Base-by-base conservation (phyloP, 2,113 vertebrate genomes). In the Crocuta crocuta region DNA sequence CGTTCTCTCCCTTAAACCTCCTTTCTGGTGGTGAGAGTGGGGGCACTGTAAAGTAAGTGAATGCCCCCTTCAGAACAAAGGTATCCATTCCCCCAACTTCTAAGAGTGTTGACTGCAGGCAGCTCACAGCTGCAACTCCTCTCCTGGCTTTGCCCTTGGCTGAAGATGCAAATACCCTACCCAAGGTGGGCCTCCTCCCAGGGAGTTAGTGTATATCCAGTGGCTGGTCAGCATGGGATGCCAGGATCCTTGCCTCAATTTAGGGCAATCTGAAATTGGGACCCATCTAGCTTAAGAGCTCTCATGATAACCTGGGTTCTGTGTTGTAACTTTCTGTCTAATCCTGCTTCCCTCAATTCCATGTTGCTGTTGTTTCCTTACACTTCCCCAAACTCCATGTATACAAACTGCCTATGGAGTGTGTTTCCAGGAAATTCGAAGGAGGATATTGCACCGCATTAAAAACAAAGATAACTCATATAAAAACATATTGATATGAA, bases 401-500 rank as follows among this genome's bases (percentile, higher is more conserved):
- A 81, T 19, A 61, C 23, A 76, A 12, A 23, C 66, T 48, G 55
- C 31, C 45, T 9, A 4, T 9, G 35, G 4, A n/a, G 1, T 68
- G 5, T 71, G 9, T 81, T 81, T 96, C 55, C 21, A 86, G n/a
- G 33, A 24, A 89, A 91, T 31, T 61, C 31, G 4, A 89, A 92
- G 48, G 31, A 89, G 10, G 21, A 71, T 39, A 48, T 2, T 95
- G 88, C 68, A 89, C 48, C 87, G 92, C 97, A 94, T 97, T 83
- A 96, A 98, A 94, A 96, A 86, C 93, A 98, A 98, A 98, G 94
- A 96, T 98, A 98, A 98, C 95, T 98, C 98, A 98, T 97, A 87
- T 89, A 98, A 97, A 98, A 98, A 96, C 94, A 98, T 95, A 97
- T 98, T 97, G 98, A 98, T 98, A 96, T 48, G 94, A 95, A 98